Evolutionary conservation across 1,140 invertebrate species (phyloP).

Genomic region (Triops cancriformis): DNA sequence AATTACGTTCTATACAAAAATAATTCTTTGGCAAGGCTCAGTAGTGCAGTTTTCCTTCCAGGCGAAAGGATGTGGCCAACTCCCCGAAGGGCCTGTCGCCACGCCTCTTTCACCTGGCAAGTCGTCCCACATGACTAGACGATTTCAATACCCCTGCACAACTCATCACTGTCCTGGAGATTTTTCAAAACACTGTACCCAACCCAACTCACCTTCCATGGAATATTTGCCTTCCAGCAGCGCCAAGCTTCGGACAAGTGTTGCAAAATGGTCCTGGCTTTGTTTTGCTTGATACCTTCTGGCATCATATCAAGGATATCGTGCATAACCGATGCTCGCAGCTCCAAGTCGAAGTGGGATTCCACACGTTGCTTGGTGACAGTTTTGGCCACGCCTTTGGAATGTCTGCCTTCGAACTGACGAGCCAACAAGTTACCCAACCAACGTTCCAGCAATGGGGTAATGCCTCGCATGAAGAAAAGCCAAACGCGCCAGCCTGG

Average conservation of each 20-base stretch:
- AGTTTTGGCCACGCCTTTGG: conserved; percentile 98
- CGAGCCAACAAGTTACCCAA: conserved; percentile 93
- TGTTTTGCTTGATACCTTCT: conserved; percentile 99
- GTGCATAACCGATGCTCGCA: conserved; percentile 96
- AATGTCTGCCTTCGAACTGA: conserved; percentile 98
- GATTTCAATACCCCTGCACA: conserved; percentile 26
- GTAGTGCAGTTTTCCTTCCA: conserved; percentile 19
- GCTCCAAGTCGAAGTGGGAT: conserved; percentile 97
- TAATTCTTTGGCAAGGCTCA: background rate
- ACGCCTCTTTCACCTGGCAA: background rate
- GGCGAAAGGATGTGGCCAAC: background rate
- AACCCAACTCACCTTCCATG: conserved; percentile 76
- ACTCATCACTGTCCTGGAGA: conserved; percentile 18
- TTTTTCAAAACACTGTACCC: background rate
- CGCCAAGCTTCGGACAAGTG: conserved; percentile 99
- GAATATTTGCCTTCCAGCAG: conserved; percentile 99
- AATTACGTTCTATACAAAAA: background rate
- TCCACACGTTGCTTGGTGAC: conserved; percentile 99
- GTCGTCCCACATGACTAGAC: conserved; percentile 17
- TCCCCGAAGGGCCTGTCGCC: conserved; percentile 18
- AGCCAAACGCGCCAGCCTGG: conserved; percentile 99
- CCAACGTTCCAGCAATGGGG: conserved; percentile 94
- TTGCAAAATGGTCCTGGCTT: conserved; percentile 95
- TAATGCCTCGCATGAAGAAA: conserved; percentile 99
- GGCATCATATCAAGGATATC: conserved; percentile 99